Evolutionary conservation across 2,888 invertebrate genomes (phyloP).

Genomic region (Drosophila limbata): DNA sequence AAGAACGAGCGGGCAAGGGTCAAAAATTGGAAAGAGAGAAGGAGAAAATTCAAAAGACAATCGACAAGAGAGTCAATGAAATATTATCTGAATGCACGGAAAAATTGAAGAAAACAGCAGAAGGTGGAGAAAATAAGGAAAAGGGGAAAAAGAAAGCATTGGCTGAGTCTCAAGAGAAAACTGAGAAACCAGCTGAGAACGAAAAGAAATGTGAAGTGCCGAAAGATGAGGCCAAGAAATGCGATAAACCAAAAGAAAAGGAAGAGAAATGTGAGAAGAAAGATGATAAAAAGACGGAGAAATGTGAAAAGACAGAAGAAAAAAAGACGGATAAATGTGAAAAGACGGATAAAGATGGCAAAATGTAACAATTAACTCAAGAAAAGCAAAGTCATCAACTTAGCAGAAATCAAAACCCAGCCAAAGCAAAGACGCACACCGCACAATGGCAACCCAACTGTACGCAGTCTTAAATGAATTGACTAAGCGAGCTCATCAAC

Average conservation of each 20-base stretch:
- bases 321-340: background rate
- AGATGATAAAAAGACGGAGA: background rate
- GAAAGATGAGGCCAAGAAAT: background rate
- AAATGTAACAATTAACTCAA: conserved; percentile 6
- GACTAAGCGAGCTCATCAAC: conserved; percentile 24
- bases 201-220: background rate
- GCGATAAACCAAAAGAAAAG: background rate
- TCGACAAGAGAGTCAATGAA: conserved; percentile 10
- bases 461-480: conserved; percentile 7
- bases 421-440: background rate
- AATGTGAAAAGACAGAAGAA: background rate
- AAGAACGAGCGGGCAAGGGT: background rate
- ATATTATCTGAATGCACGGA: conserved; percentile 18
- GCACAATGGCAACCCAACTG: background rate
- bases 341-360: conserved; percentile 9
- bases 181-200: background rate
- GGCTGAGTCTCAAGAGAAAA: background rate
- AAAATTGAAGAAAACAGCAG: background rate
- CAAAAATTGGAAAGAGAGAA: background rate
- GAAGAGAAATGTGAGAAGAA: background rate
- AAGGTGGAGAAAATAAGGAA: background rate
- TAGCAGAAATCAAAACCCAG: background rate
- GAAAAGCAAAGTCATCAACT: background rate
- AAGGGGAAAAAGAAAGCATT: conserved; percentile 8
- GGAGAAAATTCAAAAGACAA: background rate